Base-by-base conservation (phyloP, 2,888 invertebrate genomes). In the Aphelenchoides bicaudatus region DNA sequence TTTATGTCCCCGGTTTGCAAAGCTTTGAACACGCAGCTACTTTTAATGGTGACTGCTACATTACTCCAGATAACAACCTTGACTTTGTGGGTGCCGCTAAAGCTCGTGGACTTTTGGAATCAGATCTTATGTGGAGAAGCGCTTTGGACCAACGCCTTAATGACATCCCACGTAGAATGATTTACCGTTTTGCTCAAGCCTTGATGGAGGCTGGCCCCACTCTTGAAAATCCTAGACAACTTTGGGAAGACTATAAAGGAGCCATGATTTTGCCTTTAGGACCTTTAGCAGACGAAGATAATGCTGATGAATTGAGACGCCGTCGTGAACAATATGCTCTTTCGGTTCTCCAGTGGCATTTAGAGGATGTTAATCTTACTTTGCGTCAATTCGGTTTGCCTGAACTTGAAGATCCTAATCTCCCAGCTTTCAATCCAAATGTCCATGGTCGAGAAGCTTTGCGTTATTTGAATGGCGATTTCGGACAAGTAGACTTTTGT, bases 111-210 rank as follows among this genome's bases (percentile, higher is more conserved):
- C 19, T 48, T 5, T n/a, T 48, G 25, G 38, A 48, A 16, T 6
- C 6, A 19, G 49, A 48, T 16, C 13, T 48, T 8, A 48, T 48
- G 6, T 48, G 49, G 49, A 3, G 31, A 3, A 38, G 38, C 25
- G 49, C 49, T 5, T 19, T 48, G n/a, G 16, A 48, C 16, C 49
- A 48, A 25, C 23, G 43, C 23, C 21, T 6, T 25, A 6, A 21
- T n/a, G 16, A 8, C 23, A 10, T 25, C 10, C 10, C 8, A 8
- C 43, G 43, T 6, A 19, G 43, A 6, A 21, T 43, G 21, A 43
- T 43, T n/a, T 43, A 19, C 43, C 43, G 16, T 6, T 43, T 43
- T 25, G 43, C 43, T 19, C 43, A 43, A 25, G 43, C 25, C 6
- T 43, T 43, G 43, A 43, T 43, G 10, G 25, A 43, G 21, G 43